phyloP scores from a whole-genome alignment of 2,113 vertebrate genomes.

The Montifringilla adamsi region DNA sequence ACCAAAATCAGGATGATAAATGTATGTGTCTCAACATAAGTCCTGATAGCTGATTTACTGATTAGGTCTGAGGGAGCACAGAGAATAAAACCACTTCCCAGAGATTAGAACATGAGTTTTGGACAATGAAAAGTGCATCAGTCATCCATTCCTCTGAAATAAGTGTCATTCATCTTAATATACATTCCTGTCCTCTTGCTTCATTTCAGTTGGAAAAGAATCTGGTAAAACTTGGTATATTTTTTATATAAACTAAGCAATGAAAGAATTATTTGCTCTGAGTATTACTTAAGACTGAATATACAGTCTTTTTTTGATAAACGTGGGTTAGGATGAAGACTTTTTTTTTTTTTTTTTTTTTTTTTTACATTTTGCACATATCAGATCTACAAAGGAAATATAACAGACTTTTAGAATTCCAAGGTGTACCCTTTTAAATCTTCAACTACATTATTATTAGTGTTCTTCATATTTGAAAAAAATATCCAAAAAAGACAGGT shows the following conservation, averaged over 20 bases:
- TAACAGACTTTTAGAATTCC: background rate
- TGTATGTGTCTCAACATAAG: background rate
- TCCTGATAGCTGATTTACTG: background rate
- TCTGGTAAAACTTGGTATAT: background rate
- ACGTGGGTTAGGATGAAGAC: background rate
- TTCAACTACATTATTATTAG: background rate
- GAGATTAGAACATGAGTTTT: background rate
- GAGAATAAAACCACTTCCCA: background rate
- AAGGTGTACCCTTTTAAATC: background rate
- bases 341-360: background rate
- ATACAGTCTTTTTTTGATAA: background rate
- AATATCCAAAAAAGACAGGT: background rate
- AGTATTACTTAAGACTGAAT: background rate
- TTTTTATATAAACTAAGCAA: background rate
- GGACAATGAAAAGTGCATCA: background rate
- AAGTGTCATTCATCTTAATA: background rate
- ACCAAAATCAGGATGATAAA: background rate
- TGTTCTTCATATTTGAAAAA: background rate
- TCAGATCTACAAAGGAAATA: background rate
- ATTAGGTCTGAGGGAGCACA: background rate
- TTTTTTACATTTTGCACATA: background rate
- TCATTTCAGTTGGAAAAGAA: background rate
- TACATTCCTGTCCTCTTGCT: background rate
- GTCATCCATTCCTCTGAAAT: background rate
- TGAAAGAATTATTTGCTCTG: background rate